Conservation (phyloP, 2,888 invertebrate genomes). For the Eristalis pertinax region DNA sequence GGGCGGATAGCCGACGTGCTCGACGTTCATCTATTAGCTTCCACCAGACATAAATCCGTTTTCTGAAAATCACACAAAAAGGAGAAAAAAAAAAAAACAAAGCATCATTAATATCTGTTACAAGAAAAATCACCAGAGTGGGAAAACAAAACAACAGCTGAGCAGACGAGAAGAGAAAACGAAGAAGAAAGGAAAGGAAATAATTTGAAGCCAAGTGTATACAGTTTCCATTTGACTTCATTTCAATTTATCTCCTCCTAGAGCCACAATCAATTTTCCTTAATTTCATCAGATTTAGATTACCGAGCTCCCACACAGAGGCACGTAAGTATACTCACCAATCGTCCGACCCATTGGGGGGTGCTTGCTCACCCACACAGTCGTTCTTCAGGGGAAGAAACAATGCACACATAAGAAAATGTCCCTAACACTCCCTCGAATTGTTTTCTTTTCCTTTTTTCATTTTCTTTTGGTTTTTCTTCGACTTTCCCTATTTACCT, state of each 20-base stretch:
- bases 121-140: conserved; percentile 61
- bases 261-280: conserved; percentile 72
- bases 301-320: conserved; percentile 43
- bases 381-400: conserved; percentile 62
- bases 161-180: no score
- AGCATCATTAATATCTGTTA: conserved; percentile 65
- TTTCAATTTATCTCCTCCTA: conserved; percentile 72
- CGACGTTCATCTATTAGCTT: not conserved
- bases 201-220: conserved; percentile 67
- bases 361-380: conserved; percentile 56
- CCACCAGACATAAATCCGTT: not conserved
- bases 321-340: not conserved
- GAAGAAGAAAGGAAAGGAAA: conserved; percentile 35
- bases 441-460: conserved; percentile 28
- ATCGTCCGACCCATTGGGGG: conserved; percentile 4
- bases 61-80: not conserved
- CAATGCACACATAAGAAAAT: conserved; percentile 67
- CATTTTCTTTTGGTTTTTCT: not conserved
- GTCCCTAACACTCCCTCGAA: conserved; percentile 68
- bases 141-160: conserved; percentile 48
- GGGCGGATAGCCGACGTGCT: not conserved
- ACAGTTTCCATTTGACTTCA: conserved; percentile 71
- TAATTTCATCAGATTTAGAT: conserved; percentile 72
- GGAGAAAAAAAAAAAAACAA: conserved; percentile 3
- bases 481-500: conserved; percentile 52